A percentile compares a stretch with the other conserved stretches of the same genome.
phyloP scores from a whole-genome alignment of 1,140 invertebrate genomes.

The Aphelenchoides fujianensis region DNA sequence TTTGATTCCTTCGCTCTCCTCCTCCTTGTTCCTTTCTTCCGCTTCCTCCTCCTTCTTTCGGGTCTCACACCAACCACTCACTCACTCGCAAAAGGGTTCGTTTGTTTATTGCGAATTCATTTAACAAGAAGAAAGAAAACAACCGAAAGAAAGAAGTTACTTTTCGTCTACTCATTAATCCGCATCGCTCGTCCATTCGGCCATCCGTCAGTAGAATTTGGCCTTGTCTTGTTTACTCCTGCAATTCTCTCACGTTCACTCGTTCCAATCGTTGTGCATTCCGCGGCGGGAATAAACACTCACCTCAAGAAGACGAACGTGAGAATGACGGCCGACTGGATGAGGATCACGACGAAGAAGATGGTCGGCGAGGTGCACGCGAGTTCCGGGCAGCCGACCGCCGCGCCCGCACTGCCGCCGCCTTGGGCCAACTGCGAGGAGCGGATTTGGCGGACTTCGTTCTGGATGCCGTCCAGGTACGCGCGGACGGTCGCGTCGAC shows the following conservation, averaged over 20 bases:
- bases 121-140: neutral
- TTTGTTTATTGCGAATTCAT: neutral
- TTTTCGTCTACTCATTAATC: no score
- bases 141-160: neutral
- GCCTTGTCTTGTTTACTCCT: conserved; percentile 61
- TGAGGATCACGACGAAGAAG: conserved; percentile 47
- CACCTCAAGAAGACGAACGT: conserved; percentile 57
- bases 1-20: conserved; percentile 20
- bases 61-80: no score
- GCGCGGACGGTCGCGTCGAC: conserved; percentile 29
- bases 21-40: neutral
- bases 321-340: conserved; percentile 51
- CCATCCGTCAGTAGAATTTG: conserved; percentile 56
- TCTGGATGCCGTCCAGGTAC: conserved; percentile 47
- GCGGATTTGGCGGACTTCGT: conserved; percentile 47
- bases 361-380: conserved; percentile 50
- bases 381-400: conserved; percentile 22
- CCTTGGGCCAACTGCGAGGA: conserved; percentile 30
- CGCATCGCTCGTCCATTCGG: neutral
- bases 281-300: neutral
- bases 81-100: neutral
- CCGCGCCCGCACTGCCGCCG: neutral
- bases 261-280: conserved; percentile 22
- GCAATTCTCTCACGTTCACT: no score
- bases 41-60: no score